phyloP scores from a whole-genome alignment of 1,140 invertebrate species.

The Anagrus nilaparvatae region DNA sequence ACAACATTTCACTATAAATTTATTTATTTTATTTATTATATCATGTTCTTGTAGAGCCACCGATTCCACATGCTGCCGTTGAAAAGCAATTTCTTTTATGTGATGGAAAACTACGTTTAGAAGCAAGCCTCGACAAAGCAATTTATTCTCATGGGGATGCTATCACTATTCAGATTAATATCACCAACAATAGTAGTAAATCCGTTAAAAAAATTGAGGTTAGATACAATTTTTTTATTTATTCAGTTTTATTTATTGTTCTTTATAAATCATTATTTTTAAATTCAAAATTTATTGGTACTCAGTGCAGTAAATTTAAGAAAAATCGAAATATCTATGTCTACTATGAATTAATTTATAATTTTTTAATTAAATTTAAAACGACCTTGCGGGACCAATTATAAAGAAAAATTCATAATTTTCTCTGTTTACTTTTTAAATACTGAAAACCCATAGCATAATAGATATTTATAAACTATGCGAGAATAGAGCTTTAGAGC shows the following conservation, averaged over 20 bases:
- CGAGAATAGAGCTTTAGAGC: too few species aligned
- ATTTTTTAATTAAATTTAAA: too few species aligned
- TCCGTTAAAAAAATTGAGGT: slow-evolving; percentile 87
- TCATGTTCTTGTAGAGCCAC: slow-evolving; percentile 24
- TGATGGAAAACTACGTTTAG: slow-evolving; percentile 63
- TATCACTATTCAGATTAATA: slow-evolving; percentile 75
- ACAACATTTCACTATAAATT: background rate
- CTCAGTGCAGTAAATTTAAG: background rate
- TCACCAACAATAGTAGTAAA: slow-evolving; percentile 91
- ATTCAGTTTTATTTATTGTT: slow-evolving; percentile 1
- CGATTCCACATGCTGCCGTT: slow-evolving; percentile 38
- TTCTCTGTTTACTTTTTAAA: background rate
- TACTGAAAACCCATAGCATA: background rate
- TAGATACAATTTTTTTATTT: slow-evolving; percentile 24
- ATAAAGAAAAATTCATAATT: too few species aligned
- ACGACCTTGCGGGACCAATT: too few species aligned
- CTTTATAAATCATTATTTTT: slow-evolving; percentile 2
- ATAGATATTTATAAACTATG: background rate
- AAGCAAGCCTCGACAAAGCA: slow-evolving; percentile 87
- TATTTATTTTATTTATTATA: slow-evolving; percentile 2
- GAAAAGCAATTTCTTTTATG: slow-evolving; percentile 54
- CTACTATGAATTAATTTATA: too few species aligned
- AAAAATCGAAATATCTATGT: too few species aligned
- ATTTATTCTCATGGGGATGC: slow-evolving; percentile 89
- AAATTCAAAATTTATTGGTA: too few species aligned